These are phyloP conservation scores for Formica exsecta DNA, from an alignment of 1,140 invertebrate species.

Conservation along the genomic window DNA sequence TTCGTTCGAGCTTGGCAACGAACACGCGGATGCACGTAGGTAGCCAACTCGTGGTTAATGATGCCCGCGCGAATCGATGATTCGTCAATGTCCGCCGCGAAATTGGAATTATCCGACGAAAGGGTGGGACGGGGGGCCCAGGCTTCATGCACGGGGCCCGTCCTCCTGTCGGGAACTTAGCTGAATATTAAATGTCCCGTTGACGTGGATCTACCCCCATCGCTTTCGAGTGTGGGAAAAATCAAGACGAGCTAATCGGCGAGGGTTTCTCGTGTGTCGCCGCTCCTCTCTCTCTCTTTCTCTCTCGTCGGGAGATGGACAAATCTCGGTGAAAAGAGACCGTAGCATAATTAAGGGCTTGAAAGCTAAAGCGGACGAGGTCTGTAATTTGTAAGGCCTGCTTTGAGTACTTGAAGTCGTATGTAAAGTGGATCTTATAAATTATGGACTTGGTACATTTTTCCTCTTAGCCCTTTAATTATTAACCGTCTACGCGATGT, in stretches of 20 bases:
- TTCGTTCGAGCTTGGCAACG: constrained; percentile 40
- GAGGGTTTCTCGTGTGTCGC: constrained; percentile 44
- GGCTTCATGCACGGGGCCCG: constrained; percentile 5
- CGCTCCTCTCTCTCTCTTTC: constrained; percentile 12
- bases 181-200: constrained; percentile 55
- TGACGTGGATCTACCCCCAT: constrained; percentile 31
- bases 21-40: constrained; percentile 55
- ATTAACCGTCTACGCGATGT: constrained; percentile 54
- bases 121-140: constrained; percentile 20
- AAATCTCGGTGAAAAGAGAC: constrained; percentile 63
- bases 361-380: constrained; percentile 55
- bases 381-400: constrained; percentile 68
- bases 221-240: constrained; percentile 28
- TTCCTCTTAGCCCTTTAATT: constrained; percentile 62
- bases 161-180: constrained; percentile 46
- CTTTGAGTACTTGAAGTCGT: constrained; percentile 45
- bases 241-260: constrained; percentile 42
- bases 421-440: constrained; percentile 57
- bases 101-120: constrained; percentile 74
- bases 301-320: constrained; percentile 36
- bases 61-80: constrained; percentile 74
- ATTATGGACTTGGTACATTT: constrained; percentile 53
- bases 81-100: constrained; percentile 73
- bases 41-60: constrained; percentile 72
- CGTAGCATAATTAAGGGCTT: constrained; percentile 62